Base-by-base conservation (phyloP, 2,797 vertebrate genomes). In the Merluccius polli region DNA sequence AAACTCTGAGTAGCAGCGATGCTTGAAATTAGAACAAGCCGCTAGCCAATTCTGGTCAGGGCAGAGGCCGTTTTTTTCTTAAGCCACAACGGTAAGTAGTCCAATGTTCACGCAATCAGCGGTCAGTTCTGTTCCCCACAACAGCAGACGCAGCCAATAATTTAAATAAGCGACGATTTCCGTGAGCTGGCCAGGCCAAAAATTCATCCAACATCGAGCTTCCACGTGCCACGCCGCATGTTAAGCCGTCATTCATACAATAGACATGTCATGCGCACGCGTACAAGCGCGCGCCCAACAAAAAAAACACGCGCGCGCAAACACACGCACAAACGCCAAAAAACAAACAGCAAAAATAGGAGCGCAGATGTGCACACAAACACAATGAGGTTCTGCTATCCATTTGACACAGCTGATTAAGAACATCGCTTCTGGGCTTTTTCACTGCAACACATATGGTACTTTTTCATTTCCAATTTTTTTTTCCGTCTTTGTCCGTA, bases 351-450 rank as follows among this genome's bases (percentile, higher is more conserved):
- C 33, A 12, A 38, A 38, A 38, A 6, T 38, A 12, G 4, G 6
- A 12, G 6, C 36, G 11, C 59, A 65, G 59, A 65, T 65, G 59
- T 65, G 59, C n/a, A 10, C 24, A 65, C 59, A 0, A 65, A 65
- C 27, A 27, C 24, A 3, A 65, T 27, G 24, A 2, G n/a, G n/a
- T n/a, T n/a, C 52, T 63, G n/a, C 59, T 65, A 65, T 65, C 59
- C 24, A 65, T 65, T 65, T 27, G 59, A 65, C 59, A 65, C 59
- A 65, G n/a, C 59, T 65, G 24, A 65, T 65, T 27, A 65, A 65
- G 59, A 65, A 65, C 59, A 65, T 13, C n/a, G n/a, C n/a, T 8
- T 27, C n/a, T n/a, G n/a, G 48, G 52, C n/a, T 63, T n/a, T 63
- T 63, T 27, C 52, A 27, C 59, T 65, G 1, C 59, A 12, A 65